These are phyloP conservation scores for Endotricha flammealis DNA, from an alignment of 2,888 invertebrate species.

Conservation along the genomic window DNA sequence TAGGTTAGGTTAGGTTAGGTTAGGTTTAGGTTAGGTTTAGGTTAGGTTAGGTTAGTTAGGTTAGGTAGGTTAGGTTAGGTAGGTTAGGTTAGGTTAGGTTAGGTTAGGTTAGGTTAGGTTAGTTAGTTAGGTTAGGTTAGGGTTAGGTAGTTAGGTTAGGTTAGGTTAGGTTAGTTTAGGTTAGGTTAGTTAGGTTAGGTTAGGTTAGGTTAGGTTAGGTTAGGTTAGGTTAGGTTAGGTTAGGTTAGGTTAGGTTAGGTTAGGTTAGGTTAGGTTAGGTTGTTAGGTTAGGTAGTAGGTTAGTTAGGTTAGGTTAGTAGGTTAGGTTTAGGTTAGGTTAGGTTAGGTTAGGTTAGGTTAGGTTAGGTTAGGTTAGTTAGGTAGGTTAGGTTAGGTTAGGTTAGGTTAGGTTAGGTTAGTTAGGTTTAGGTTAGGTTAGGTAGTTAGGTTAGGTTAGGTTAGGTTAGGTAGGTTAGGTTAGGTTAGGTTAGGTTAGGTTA, in stretches of 20 bases:
- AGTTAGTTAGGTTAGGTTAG: conserved; percentile 5
- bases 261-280: too few species aligned
- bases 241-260: too few species aligned
- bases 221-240: conserved; percentile 15
- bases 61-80: conserved; percentile 14
- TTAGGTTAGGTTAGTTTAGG: conserved; percentile 6
- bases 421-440: too few species aligned
- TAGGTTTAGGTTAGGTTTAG: too few species aligned
- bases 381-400: conserved; percentile 18
- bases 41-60: conserved; percentile 15
- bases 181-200: conserved; percentile 16
- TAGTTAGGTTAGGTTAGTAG: too few species aligned
- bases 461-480: conserved; percentile 2
- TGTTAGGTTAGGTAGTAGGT: conserved; percentile 15
- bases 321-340: too few species aligned
- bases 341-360: too few species aligned
- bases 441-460: too few species aligned
- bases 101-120: conserved; percentile 4
- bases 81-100: conserved; percentile 13
- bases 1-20: conserved; percentile 18
- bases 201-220: conserved; percentile 15
- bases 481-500: too few species aligned
- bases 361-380: conserved; percentile 9
- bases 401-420: conserved; percentile 15
- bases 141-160: conserved; percentile 9